Conservation (phyloP, 2,888 invertebrate genomes). For the Melanophora roralis region DNA sequence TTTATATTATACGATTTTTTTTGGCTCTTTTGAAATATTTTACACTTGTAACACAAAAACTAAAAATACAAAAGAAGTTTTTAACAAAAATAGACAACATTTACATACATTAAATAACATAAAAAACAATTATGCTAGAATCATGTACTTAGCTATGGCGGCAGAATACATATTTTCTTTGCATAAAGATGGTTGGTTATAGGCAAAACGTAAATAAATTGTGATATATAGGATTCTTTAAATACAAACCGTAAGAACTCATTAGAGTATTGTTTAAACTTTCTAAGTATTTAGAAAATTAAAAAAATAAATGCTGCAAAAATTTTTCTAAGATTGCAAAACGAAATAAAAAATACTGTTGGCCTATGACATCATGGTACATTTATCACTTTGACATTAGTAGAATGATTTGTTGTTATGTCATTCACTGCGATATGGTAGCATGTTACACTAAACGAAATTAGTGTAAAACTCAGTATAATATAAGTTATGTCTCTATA, state of each 20-base stretch:
- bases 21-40: conserved; percentile 32
- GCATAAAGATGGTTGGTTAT: conserved; percentile 46
- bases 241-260: conserved; percentile 61
- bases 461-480: too few relatives aligned
- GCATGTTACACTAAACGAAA: too few relatives aligned
- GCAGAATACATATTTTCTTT: conserved; percentile 48
- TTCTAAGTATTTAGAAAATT: conserved; percentile 10
- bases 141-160: conserved; percentile 47
- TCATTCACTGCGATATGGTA: too few relatives aligned
- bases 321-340: conserved; percentile 16
- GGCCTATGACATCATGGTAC: too few relatives aligned
- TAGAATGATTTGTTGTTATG: too few relatives aligned
- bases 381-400: too few relatives aligned
- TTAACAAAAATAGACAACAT: conserved; percentile 54
- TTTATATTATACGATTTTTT: conserved; percentile 53
- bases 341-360: conserved; percentile 6
- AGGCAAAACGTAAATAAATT: conserved; percentile 56
- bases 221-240: conserved; percentile 25
- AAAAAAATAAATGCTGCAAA: conserved; percentile 21
- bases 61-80: conserved; percentile 59
- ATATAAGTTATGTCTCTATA: too few relatives aligned
- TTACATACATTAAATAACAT: conserved; percentile 41
- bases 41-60: conserved; percentile 62
- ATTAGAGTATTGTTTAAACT: conserved; percentile 50
- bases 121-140: conserved; percentile 27